Percentiles rank a stretch among this genome's conserved stretches.
phyloP scores from a whole-genome alignment of 64 coral and sea anemone species.

The Astreopora myriophthalma region DNA sequence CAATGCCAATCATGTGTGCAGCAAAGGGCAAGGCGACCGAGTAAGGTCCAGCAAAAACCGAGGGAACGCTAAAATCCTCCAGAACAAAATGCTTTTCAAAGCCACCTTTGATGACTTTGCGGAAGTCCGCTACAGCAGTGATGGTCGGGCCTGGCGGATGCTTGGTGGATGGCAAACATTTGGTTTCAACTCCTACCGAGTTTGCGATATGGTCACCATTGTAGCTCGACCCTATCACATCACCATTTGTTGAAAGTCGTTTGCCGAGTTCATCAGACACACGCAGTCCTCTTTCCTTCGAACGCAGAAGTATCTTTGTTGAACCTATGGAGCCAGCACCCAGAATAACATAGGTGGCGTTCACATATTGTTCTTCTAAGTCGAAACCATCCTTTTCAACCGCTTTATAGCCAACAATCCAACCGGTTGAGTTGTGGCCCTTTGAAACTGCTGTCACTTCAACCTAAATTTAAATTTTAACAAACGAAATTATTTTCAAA shows the following conservation, averaged over 20 bases:
- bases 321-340: slow-evolving; percentile 53
- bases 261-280: slow-evolving; percentile 15
- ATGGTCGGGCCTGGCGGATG: slow-evolving; percentile 38
- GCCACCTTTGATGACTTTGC: neutral
- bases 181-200: slow-evolving; percentile 27
- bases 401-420: slow-evolving; percentile 50
- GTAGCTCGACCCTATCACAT: slow-evolving; percentile 32
- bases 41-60: neutral
- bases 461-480: neutral
- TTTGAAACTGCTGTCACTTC: too few relatives aligned
- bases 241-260: slow-evolving; percentile 57
- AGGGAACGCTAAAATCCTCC: slow-evolving; percentile 35
- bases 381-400: neutral
- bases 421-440: neutral
- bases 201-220: slow-evolving; percentile 2
- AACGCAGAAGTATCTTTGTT: slow-evolving; percentile 59
- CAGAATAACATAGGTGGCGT: slow-evolving; percentile 40
- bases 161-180: neutral
- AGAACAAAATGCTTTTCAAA: slow-evolving; percentile 22
- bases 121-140: slow-evolving; percentile 16
- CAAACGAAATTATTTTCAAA: neutral
- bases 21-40: neutral
- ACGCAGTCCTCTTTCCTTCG: slow-evolving; percentile 36
- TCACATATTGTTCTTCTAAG: neutral
- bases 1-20: slow-evolving; percentile 6